Evolutionary conservation across 2,888 invertebrate genomes (phyloP), one percentile per base, ranked within the genome.

Genomic region (Pomacea canaliculata): DNA sequence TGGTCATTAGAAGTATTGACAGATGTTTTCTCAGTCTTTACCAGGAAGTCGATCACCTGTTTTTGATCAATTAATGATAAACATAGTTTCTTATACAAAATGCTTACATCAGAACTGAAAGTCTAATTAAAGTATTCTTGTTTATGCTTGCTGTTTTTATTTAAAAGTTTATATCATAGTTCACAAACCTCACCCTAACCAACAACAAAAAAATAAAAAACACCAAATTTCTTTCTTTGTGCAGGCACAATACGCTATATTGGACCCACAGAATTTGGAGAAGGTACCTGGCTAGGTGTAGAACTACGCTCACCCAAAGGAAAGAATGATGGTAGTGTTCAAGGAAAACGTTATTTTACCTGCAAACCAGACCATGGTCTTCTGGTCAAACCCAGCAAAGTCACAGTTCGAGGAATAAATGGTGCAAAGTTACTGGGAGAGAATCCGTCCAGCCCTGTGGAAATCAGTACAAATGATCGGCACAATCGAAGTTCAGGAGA

Each of bases 271-370:
- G 91, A 92, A 60, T 92, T 92, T 82, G 91, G 91, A n/a, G 91
- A 91, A 46, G 92, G 92, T 7, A 85, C 90, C 13, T 92, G 92
- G 92, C 86, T 92, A 18, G 92, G 92, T 8, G 89, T 92, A 27
- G 92, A 92, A 82, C 85, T 92, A 70, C 82, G 91, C 62, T 87
- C 88, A 48, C 85, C 91, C 5, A 89, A 89, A 77, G 91, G 91
- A 70, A 89, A 88, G 80, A 90, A 91, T 78, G 91, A 91, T 76
- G 91, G 91, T 10, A 81, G 82, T n/a, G 90, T 91, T 7, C 87
- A 88, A 70, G 90, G 90, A 46, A 86, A 83, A 76, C 82, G 89
- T 10, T 91, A 91, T 80, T 91, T 91, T 81, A 82, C 84, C 9
- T 90, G 90, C 81, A 82, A 83, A 69, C 86, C 88, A 7, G 86